Evolutionary conservation across 2,113 vertebrate species (phyloP).

Genomic region (Bubalus kerabau): DNA sequence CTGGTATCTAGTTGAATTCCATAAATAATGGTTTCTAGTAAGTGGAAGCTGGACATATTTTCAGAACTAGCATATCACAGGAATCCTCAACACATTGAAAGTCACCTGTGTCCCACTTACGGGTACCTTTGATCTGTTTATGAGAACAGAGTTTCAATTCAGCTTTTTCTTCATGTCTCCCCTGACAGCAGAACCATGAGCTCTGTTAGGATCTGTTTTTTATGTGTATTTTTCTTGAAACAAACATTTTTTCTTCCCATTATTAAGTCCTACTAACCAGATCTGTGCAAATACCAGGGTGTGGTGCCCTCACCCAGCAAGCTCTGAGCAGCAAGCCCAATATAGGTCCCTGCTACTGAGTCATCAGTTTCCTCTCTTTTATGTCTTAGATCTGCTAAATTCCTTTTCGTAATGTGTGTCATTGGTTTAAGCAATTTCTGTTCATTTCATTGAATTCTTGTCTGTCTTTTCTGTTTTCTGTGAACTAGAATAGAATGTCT

Average conservation of each 20-base stretch:
- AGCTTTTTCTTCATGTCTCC: neutral
- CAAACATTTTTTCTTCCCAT: neutral
- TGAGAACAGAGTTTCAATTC: neutral
- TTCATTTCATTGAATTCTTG: neutral
- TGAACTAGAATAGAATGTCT: neutral
- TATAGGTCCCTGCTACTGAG: neutral
- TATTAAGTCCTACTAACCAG: neutral
- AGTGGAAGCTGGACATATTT: neutral
- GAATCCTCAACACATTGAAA: neutral
- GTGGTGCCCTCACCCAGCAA: neutral
- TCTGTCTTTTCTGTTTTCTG: neutral
- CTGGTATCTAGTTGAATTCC: conserved; percentile 59
- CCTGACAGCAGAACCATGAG: neutral
- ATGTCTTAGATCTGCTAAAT: neutral
- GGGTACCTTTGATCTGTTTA: neutral
- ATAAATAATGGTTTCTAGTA: neutral
- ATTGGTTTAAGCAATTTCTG: neutral
- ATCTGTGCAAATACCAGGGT: neutral
- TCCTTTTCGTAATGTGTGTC: neutral
- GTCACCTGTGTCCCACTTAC: neutral
- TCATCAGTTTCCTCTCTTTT: neutral
- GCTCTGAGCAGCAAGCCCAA: neutral
- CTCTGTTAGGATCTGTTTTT: neutral
- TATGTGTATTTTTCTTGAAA: neutral
- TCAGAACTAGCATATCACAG: neutral